Conservation (phyloP, 2,797 vertebrate species). For the Gallinago stenura region DNA sequence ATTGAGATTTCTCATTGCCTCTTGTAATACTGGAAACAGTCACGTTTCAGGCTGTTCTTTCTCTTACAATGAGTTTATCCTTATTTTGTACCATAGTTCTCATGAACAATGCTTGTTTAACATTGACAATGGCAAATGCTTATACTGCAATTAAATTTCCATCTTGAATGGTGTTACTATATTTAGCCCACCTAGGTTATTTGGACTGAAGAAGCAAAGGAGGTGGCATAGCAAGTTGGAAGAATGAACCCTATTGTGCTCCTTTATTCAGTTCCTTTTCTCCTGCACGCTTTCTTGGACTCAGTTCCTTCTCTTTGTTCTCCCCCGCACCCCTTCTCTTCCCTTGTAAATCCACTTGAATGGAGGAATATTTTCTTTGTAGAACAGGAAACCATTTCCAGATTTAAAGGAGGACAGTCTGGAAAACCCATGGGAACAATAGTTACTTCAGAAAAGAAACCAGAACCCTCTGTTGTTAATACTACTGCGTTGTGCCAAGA, state of each 20-base stretch:
- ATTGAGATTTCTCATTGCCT: background rate
- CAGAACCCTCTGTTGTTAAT: conserved; percentile 38
- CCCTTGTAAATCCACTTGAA: conserved; percentile 64
- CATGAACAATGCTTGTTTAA: background rate
- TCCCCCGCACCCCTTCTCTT: conserved; percentile 18
- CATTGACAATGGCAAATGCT: background rate
- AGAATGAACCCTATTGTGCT: conserved; percentile 37
- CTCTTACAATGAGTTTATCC: background rate
- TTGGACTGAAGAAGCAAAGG: background rate
- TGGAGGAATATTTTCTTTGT: conserved; percentile 66
- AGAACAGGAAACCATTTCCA: conserved; percentile 66
- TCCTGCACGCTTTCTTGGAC: conserved; percentile 40
- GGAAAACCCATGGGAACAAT: conserved; percentile 67
- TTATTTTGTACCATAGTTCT: background rate
- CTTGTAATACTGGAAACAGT: background rate
- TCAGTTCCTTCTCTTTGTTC: conserved; percentile 57
- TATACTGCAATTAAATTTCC: background rate
- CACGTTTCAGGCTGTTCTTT: background rate
- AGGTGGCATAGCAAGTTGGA: conserved; percentile 5
- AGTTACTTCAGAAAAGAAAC: conserved; percentile 58
- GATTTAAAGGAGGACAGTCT: conserved; percentile 64
- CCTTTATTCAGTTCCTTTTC: conserved; percentile 25
- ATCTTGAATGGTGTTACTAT: conserved; percentile 3
- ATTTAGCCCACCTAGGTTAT: conserved; percentile 15
- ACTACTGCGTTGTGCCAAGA: conserved; percentile 19